Percentiles rank a stretch among this genome's conserved stretches.
Conservation (phyloP, 2,888 invertebrate genomes). For the Tetanocera ferruginea region DNA sequence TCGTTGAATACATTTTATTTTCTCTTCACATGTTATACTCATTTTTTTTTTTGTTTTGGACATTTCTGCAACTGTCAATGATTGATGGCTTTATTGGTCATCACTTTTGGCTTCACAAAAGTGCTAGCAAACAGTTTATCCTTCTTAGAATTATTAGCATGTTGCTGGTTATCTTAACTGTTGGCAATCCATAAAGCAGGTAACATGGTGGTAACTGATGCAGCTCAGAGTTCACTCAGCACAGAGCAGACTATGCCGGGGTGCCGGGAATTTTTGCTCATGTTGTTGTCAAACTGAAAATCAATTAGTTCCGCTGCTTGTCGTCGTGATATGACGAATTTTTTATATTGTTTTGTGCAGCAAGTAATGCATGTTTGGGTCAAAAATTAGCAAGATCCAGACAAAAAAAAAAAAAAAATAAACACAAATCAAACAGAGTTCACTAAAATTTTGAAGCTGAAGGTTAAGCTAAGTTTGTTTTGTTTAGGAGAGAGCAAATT, state of each 20-base stretch:
- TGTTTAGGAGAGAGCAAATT: constrained; percentile 44
- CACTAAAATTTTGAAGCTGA: neutral
- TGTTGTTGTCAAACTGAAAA: constrained; percentile 53
- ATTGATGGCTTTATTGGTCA: constrained; percentile 39
- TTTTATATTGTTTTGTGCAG: neutral
- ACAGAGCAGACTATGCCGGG: neutral
- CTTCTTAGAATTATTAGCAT: constrained; percentile 13
- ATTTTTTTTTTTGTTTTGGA: too few relatives aligned
- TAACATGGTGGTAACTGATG: too few relatives aligned
- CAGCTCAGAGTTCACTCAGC: too few relatives aligned
- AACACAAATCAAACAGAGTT: neutral
- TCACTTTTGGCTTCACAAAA: constrained; percentile 18
- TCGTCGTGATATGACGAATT: constrained; percentile 54
- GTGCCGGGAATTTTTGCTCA: neutral
- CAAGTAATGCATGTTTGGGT: constrained; percentile 2
- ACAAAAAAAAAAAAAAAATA: neutral
- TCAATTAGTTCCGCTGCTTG: constrained; percentile 61
- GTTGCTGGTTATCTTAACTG: too few relatives aligned
- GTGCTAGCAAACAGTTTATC: constrained; percentile 12
- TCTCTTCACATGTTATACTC: too few relatives aligned
- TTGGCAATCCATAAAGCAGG: too few relatives aligned
- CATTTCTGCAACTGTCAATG: constrained; percentile 34
- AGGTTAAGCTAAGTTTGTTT: too few relatives aligned
- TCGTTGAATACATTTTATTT: too few relatives aligned
- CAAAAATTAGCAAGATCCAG: neutral